Evolutionary conservation across 2,888 invertebrate genomes (phyloP), one percentile per base, ranked within the genome.

Genomic region (Pseudanteris insignis): DNA sequence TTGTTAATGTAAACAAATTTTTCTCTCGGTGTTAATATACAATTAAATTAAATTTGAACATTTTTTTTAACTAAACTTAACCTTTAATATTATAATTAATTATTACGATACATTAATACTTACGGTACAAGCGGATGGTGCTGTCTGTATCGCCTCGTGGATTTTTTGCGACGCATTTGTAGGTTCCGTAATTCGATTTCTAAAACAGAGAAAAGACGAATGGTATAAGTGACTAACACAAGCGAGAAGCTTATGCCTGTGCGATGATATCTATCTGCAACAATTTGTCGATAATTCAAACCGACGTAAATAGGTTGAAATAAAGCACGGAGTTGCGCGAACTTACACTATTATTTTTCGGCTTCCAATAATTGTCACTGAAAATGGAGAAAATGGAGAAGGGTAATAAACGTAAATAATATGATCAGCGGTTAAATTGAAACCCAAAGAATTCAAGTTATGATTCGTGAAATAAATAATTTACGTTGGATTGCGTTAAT

Each of bases 131-230:
- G 69, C 91, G 86, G 78, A 94, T 94, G 63, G 89, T 89, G 66
- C 94, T 94, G 81, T 93, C 93, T 36, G 93, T 94, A 79, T 93
- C 92, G 63, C 94, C 93, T 66, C 94, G 85, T 51, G 93, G 92
- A 83, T 94, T 94, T 82, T 94, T 94, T 60, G 94, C 91, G 13
- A 90, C 87, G 80, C 93, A 93, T 79, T 92, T 92, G 80, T 93
- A 94, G 41, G 88, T 90, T 13, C 92, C 94, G 76, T 91, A 93
- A 81, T 95, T 94, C 69, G 85, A 86, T 66, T 86, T 86, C 71
- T 88, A 84, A 15, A 77, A 75, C 30, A 65, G 30, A 66, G 47
- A 48, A 58, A 34, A 37, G 38, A 54, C 30, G 13, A 50, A 46
- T 32, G 25, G 46, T 43, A 41, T 63, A 43, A 36, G 57, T 41